Conservation (phyloP, 1,140 invertebrate genomes). For the Belonocnema kinseyi region DNA sequence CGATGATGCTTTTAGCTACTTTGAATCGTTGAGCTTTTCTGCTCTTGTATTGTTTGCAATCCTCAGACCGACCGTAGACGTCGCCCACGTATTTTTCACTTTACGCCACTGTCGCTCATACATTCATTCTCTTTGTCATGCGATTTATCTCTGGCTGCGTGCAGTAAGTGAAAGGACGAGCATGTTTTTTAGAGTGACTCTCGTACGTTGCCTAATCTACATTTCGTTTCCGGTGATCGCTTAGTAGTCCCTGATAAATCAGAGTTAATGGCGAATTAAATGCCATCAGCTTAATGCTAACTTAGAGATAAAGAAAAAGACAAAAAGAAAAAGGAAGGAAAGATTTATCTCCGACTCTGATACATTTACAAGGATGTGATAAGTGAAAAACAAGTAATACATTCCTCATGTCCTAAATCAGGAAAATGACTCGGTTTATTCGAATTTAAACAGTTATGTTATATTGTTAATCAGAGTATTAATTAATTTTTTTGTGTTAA, state of each 20-base stretch:
- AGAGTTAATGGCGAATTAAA: not conserved
- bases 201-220: not conserved
- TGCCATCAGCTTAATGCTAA: no score
- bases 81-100: constrained; percentile 26
- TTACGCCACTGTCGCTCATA: not conserved
- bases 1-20: not conserved
- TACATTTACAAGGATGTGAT: no score
- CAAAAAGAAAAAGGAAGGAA: no score
- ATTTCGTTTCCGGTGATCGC: not conserved
- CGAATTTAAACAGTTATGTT: no score
- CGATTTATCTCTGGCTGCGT: not conserved
- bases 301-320: no score
- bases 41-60: not conserved
- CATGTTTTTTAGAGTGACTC: not conserved
- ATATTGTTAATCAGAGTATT: no score
- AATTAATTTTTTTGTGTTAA: no score
- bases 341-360: no score
- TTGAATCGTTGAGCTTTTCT: not conserved
- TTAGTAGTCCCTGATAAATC: not conserved
- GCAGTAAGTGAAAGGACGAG: not conserved
- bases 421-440: no score
- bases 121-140: not conserved
- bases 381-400: no score
- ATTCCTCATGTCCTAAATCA: no score
- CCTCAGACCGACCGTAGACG: constrained; percentile 34